These are phyloP conservation scores for Drosophila pullipes DNA, from an alignment of 2,888 invertebrate species.

Conservation along the genomic window DNA sequence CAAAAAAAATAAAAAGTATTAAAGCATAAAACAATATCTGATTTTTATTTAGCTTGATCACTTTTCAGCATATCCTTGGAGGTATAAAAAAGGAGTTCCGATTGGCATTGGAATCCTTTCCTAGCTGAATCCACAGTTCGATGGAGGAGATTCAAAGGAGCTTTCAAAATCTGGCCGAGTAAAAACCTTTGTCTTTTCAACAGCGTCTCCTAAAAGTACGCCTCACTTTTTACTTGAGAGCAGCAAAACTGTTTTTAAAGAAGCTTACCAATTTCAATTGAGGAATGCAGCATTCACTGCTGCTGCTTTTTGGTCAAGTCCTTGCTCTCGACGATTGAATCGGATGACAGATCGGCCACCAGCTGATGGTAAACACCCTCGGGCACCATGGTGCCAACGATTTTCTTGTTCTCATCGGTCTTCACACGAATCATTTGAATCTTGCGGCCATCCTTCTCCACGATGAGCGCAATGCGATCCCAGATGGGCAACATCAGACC, in stretches of 20 bases:
- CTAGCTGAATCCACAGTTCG: no score
- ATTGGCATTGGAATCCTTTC: not conserved
- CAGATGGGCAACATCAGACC: constrained; percentile 99
- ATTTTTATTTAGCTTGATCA: not conserved
- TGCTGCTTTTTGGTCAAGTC: constrained; percentile 9
- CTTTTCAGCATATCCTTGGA: not conserved
- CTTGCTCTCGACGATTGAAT: constrained; percentile 88
- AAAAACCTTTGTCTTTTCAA: fast-evolving
- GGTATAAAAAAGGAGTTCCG: not conserved
- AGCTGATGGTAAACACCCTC: constrained; percentile 93
- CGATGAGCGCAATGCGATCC: constrained; percentile 95
- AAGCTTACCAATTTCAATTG: not conserved
- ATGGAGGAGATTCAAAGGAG: no score
- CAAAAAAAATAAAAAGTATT: constrained; percentile 57
- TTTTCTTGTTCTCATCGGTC: constrained; percentile 93
- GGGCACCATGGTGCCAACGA: constrained; percentile 97
- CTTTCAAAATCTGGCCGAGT: not conserved
- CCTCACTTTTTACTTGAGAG: not conserved
- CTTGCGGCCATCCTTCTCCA: constrained; percentile 92
- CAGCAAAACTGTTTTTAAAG: not conserved
- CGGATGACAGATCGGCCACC: constrained; percentile 90
- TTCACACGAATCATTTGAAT: constrained; percentile 98
- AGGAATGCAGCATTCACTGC: not conserved
- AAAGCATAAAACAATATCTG: constrained; percentile 18
- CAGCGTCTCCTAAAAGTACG: not conserved